Base-by-base conservation (phyloP, 2,113 vertebrate genomes). In the Atlantisia rogersi region DNA sequence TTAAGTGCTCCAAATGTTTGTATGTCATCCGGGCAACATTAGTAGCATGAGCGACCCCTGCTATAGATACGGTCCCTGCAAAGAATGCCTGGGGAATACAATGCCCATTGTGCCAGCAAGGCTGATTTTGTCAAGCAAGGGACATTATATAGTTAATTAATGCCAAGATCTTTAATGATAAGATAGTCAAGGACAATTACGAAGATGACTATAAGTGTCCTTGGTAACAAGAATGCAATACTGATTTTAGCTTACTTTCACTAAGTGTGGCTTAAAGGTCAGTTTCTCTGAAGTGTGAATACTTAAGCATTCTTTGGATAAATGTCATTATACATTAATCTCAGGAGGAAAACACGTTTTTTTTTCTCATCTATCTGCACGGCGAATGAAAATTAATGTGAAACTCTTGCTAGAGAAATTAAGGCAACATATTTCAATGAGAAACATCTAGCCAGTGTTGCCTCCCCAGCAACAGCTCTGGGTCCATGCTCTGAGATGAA, bases 171-270 rank as follows among this genome's bases (percentile, higher is more conserved):
- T 97, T 98, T 98, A 97, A 98, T 98, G 97, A 98, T 97, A 97
- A 98, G 88, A 98, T 97, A 94, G 97, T 97, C 97, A 97, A 98
- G 97, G 98, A 98, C 98, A 98, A 98, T 98, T 98, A 98, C 98
- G 90, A 95, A 97, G 96, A 98, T 98, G 97, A 98, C 98, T 98
- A 97, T 91, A 98, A 98, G 97, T 97, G 98, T 98, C 98, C 98
- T 98, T 98, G 98, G 98, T 90, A 98, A 98, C 98, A 97, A 96
- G 97, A 98, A 98, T 96, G 97, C 88, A 86, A 75, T 59, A 89
- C 82, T 91, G 92, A 97, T 98, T 98, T 98, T 97, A 97, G 91
- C 95, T 98, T 98, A 97, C 96, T 98, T 98, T 97, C 92, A 94
- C 95, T 97, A 98, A 98, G 97, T 98, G 98, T 97, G 81, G 62